These are phyloP conservation scores for Austrofundulus limnaeus DNA, from an alignment of 2,113 vertebrate species.

Conservation along the genomic window DNA sequence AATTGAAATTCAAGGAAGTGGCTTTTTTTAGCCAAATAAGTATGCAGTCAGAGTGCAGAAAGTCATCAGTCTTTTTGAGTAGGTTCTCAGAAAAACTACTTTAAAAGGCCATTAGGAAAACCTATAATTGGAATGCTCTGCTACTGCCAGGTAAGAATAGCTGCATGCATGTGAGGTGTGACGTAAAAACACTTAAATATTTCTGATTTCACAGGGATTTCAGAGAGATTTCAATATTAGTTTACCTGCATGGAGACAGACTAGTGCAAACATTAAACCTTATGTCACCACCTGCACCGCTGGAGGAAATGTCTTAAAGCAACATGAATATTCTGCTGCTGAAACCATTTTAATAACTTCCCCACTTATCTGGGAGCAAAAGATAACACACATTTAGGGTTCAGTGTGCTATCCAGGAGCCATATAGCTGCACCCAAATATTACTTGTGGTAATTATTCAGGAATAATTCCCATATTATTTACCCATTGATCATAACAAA, in stretches of 20 bases:
- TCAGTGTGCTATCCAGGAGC: neutral
- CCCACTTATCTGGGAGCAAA: neutral
- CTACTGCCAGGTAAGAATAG: neutral
- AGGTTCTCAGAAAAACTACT: constrained; percentile 1
- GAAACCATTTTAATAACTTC: neutral
- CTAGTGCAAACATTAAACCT: constrained; percentile 25
- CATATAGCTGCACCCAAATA: neutral
- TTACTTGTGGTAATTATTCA: neutral
- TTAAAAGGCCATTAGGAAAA: constrained; percentile 6
- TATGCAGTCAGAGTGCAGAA: neutral
- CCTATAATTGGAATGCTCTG: neutral
- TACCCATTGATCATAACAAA: neutral
- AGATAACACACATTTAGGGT: neutral
- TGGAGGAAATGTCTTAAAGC: constrained; percentile 2
- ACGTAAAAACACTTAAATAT: neutral
- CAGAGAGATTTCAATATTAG: constrained; percentile 35
- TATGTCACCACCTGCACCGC: constrained; percentile 6
- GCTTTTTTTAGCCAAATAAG: neutral
- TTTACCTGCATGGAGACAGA: constrained; percentile 22
- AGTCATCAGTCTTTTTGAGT: neutral
- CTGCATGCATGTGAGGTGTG: neutral
- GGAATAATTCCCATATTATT: neutral
- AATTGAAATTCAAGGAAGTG: neutral
- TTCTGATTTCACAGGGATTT: neutral
- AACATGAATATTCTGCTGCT: constrained; percentile 2